Base-by-base conservation (phyloP, 2,797 vertebrate species). In the Pseudomugil gertrudae region DNA sequence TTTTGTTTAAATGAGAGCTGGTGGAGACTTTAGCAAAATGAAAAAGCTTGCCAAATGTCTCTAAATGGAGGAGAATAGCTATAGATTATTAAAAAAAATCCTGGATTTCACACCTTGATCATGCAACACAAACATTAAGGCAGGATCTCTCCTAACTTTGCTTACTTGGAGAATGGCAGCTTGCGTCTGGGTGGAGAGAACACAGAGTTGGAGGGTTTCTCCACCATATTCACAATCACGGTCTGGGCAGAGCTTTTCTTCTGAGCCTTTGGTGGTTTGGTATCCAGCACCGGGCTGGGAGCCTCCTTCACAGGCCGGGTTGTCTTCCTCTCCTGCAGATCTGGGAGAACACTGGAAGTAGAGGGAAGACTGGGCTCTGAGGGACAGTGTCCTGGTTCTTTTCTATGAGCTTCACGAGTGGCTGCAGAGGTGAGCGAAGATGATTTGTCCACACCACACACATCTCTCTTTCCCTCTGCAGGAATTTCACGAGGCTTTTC, bases 121-220 rank as follows among this genome's bases (percentile, higher is more conserved):
- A 15, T 43, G 38, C 38, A 43, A 43, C 38, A 43, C 38, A 43
- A 17, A 40, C 36, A 40, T 40, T 21, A 35, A 33, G 47, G 11
- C 9, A 47, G 38, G 14, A 5, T 62, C 6, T 11, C 24, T 33
- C n/a, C 30, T 15, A 0, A 21, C 10, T 3, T 21, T 1, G 81
- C 96, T 96, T 89, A 98, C 96, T 94, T 95, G 57, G 94, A 92
- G 83, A 94, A 93, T 52, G 90, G 90, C 1, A 93, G 91, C 71
- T 94, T 95, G 73, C 93, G 95, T 84, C 96, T 95, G 9, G 96
- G 96, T 0, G 88, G 94, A 74, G 96, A 96, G 80, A 96, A 95
- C 80, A 96, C 66, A 0, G 74, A 3, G 72, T 19, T 75, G n/a
- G 87, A 30, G 0, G 87, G 78, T 74, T 92, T 91, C 81, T 92